These are phyloP conservation scores for Xestobium rufovillosum DNA, from an alignment of 2,888 invertebrate genomes.

Conservation along the genomic window DNA sequence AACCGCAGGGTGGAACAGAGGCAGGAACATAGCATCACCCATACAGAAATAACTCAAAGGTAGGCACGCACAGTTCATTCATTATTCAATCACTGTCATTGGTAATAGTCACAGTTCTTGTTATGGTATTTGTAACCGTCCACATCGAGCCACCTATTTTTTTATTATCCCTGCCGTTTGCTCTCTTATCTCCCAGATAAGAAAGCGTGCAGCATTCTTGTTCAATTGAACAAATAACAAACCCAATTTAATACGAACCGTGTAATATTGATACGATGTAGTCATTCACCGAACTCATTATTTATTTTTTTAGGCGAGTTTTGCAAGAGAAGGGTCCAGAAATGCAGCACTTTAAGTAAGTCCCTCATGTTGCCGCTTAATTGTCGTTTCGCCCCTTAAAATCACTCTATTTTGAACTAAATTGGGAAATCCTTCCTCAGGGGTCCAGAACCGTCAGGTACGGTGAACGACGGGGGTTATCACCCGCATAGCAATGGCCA, in stretches of 20 bases:
- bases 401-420: too few species aligned
- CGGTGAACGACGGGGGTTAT: slow-evolving; percentile 36
- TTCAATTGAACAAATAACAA: slow-evolving; percentile 1
- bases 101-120: too few species aligned
- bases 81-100: too few species aligned
- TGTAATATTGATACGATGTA: too few species aligned
- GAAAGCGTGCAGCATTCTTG: too few species aligned
- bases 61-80: slow-evolving; percentile 33
- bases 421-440: slow-evolving; percentile 25
- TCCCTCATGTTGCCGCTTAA: slow-evolving; percentile 28
- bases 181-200: too few species aligned
- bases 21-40: slow-evolving; percentile 60
- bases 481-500: slow-evolving; percentile 57
- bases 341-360: slow-evolving; percentile 61
- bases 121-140: too few species aligned
- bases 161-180: too few species aligned
- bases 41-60: slow-evolving; percentile 61
- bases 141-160: too few species aligned
- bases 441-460: slow-evolving; percentile 34
- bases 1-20: slow-evolving; percentile 60
- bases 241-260: neutral
- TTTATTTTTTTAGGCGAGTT: slow-evolving; percentile 51
- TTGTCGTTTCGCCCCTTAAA: too few species aligned
- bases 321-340: slow-evolving; percentile 56
- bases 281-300: slow-evolving; percentile 34